Evolutionary conservation across 2,888 invertebrate species (phyloP), one percentile per base, ranked within the genome.

Genomic region (Pristionchus japonicus): DNA sequence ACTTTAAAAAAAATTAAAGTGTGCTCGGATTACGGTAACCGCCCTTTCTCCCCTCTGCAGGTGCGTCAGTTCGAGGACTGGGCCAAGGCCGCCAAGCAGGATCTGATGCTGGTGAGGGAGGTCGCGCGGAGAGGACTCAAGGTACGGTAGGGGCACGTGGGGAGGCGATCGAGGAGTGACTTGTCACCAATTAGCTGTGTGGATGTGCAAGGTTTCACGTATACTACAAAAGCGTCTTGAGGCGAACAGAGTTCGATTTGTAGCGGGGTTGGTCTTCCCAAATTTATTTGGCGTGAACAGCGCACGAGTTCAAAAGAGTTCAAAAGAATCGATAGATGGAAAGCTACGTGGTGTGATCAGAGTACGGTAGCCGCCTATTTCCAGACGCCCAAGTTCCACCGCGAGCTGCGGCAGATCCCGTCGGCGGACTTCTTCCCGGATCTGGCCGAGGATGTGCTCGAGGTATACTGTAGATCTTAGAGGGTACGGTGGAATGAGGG

Each of bases 341-440:
- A 4, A 11, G 4, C 52, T 52, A n/a, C 15, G 17, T 52, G 20
- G n/a, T 74, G 40, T 40, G 7, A 3, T 13, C 37, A 23, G 70
- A 9, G 37, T 77, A 77, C 77, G 77, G 77, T 77, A 77, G n/a
- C 43, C 40, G 64, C 15, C 7, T 1, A 20, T 0, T 74, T 86
- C 27, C n/a, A 87, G 87, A 43, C 43, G 77, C 87, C 87, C 61
- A 23, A 52, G 80, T 98, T 98, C 95, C 98, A 98, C 95, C 98
- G 98, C 95, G 98, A 98, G 95, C 96, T 96, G 27, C 93, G 97
- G 96, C 94, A 94, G 92, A 98, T 98, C 95, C 96, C 97, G 1
- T 96, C 98, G 92, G 97, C 98, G 83, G 97, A 95, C 89, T 93
- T 95, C 90, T 95, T 95, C 90, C 94, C 95, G 85, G 95, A 95